Evolutionary conservation across 2,888 invertebrate genomes (phyloP).

Genomic region (Meta bourneti): DNA sequence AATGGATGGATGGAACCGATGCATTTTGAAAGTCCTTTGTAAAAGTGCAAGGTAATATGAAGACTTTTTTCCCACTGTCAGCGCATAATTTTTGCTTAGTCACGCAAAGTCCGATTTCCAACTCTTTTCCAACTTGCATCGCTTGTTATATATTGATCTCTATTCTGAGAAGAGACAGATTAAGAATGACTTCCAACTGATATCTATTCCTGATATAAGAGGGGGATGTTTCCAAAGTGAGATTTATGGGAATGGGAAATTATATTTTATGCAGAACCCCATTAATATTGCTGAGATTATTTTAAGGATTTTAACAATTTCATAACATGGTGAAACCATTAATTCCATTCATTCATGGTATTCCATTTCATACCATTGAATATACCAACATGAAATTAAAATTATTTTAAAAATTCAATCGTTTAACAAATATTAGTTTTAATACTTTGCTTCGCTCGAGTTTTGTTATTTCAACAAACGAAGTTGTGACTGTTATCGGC

Average conservation of each 20-base stretch:
- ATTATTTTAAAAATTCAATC: too few species aligned
- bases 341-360: too few species aligned
- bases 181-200: slow-evolving; percentile 43
- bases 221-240: slow-evolving; percentile 3
- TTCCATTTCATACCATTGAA: too few species aligned
- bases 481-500: too few species aligned
- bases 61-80: slow-evolving; percentile 35
- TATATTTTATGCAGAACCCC: too few species aligned
- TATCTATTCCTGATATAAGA: slow-evolving; percentile 23
- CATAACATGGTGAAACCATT: too few species aligned
- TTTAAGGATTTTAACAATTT: too few species aligned
- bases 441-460: too few species aligned
- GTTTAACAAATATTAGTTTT: too few species aligned
- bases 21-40: slow-evolving; percentile 34
- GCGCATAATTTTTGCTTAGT: slow-evolving; percentile 66
- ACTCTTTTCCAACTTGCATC: slow-evolving; percentile 14
- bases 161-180: slow-evolving; percentile 37
- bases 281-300: too few species aligned
- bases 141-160: slow-evolving; percentile 63
- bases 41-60: slow-evolving; percentile 17
- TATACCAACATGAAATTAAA: too few species aligned
- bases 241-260: not conserved
- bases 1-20: slow-evolving; percentile 6
- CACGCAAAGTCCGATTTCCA: slow-evolving; percentile 48
- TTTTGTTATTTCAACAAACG: too few species aligned